A percentile compares a stretch with the other conserved stretches of the same genome.
These are phyloP conservation scores for Biston stratarius DNA, from an alignment of 2,888 invertebrate genomes.

Conservation along the genomic window DNA sequence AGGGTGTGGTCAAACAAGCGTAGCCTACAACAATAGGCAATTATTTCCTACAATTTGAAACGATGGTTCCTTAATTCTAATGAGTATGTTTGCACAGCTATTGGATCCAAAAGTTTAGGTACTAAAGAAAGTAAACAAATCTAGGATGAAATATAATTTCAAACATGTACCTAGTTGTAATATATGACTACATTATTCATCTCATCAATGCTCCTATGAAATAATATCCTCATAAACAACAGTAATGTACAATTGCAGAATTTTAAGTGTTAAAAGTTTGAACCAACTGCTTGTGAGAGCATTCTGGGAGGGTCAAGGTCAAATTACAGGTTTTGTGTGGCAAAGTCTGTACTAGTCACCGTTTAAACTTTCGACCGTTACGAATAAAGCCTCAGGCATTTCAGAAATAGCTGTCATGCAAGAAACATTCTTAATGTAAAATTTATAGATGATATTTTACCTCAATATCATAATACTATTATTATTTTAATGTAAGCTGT, in stretches of 20 bases:
- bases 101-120: too few species aligned
- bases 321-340: conserved; percentile 36
- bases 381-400: conserved; percentile 12
- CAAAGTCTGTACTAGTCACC: conserved; percentile 28
- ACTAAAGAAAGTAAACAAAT: too few species aligned
- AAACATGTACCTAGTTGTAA: too few species aligned
- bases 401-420: conserved; percentile 3
- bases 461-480: neutral
- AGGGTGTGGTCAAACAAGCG: too few species aligned
- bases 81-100: too few species aligned
- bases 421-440: neutral
- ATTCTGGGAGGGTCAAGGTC: conserved; percentile 42
- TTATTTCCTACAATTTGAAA: too few species aligned
- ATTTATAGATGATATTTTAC: too few species aligned
- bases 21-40: too few species aligned
- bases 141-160: too few species aligned
- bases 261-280: conserved; percentile 18
- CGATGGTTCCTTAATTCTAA: too few species aligned
- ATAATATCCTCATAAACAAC: neutral
- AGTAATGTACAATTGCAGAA: neutral
- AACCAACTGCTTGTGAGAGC: conserved; percentile 12
- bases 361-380: conserved; percentile 30
- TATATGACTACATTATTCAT: neutral
- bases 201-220: neutral
- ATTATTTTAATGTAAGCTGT: neutral